A percentile compares a stretch with the other conserved stretches of the same genome.
Conservation (phyloP, 2,888 invertebrate species). For the Scaeva pyrastri region DNA sequence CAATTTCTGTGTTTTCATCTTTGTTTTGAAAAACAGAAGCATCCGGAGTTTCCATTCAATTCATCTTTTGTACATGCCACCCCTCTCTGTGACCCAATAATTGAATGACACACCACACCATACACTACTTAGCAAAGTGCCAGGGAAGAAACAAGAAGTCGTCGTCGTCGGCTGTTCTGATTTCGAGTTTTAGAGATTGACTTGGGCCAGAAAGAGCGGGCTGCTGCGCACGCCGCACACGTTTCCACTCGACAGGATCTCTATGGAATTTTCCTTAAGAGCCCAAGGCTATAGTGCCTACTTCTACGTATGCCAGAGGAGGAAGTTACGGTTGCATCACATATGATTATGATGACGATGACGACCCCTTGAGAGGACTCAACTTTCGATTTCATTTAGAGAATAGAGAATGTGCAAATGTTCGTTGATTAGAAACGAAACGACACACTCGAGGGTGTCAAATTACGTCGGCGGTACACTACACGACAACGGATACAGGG, state of each 20-base stretch:
- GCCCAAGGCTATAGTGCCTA: not conserved
- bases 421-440: conserved; percentile 25
- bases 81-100: conserved; percentile 66
- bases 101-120: conserved; percentile 68
- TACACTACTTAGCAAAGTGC: conserved; percentile 41
- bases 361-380: conserved; percentile 29
- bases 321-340: conserved; percentile 37
- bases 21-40: conserved; percentile 46
- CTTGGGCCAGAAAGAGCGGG: conserved; percentile 46
- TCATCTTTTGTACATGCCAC: conserved; percentile 16
- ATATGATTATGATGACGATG: conserved; percentile 2
- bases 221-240: conserved; percentile 73
- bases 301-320: not conserved
- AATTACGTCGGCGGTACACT: conserved; percentile 28
- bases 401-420: conserved; percentile 38
- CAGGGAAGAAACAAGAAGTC: conserved; percentile 32
- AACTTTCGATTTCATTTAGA: conserved; percentile 49
- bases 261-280: conserved; percentile 66
- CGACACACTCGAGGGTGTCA: conserved; percentile 55
- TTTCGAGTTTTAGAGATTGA: conserved; percentile 50
- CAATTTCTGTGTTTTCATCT: conserved; percentile 48
- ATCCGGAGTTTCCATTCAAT: conserved; percentile 42
- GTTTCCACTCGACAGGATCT: conserved; percentile 69
- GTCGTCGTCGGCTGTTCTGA: conserved; percentile 36
- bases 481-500: conserved; percentile 35